phyloP scores from a whole-genome alignment of 2,888 invertebrate species.

The Leptinotarsa juncta region DNA sequence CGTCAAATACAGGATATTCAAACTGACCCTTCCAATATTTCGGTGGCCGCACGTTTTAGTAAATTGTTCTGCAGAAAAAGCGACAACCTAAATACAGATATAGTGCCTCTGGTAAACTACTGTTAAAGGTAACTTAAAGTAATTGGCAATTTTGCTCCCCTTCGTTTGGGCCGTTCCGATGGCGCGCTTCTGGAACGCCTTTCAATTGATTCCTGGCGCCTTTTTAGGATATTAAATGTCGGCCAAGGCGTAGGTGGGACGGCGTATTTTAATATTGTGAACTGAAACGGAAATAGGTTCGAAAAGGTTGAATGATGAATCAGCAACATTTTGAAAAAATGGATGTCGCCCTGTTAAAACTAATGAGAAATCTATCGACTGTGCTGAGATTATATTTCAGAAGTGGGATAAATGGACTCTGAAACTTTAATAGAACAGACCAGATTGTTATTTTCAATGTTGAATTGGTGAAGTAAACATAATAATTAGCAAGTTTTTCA shows the following conservation, averaged over 20 bases:
- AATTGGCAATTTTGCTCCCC: constrained; percentile 50
- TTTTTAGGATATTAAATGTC: constrained; percentile 42
- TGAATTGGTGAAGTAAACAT: too few relatives aligned
- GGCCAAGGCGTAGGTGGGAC: constrained; percentile 16
- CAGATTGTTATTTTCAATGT: too few relatives aligned
- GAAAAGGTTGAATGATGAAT: constrained; percentile 19
- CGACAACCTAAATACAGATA: constrained; percentile 48
- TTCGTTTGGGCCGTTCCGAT: constrained; percentile 29
- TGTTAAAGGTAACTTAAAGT: constrained; percentile 51
- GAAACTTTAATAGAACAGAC: too few relatives aligned
- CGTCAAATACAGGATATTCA: constrained; percentile 29
- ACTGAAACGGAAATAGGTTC: constrained; percentile 29
- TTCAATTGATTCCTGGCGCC: constrained; percentile 37
- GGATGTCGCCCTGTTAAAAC: constrained; percentile 7
- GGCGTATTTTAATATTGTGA: constrained; percentile 27
- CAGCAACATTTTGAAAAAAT: constrained; percentile 18
- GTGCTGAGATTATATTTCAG: not conserved
- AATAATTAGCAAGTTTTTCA: too few relatives aligned
- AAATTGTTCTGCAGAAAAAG: constrained; percentile 39
- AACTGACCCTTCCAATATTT: constrained; percentile 41
- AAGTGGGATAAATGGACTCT: not conserved
- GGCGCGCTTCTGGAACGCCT: constrained; percentile 15
- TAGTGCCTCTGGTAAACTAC: constrained; percentile 46
- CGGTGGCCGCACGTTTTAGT: constrained; percentile 35
- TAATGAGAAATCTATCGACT: not conserved